These are phyloP conservation scores for Esox masquinongy DNA, from an alignment of 2,797 vertebrate species.

Conservation along the genomic window DNA sequence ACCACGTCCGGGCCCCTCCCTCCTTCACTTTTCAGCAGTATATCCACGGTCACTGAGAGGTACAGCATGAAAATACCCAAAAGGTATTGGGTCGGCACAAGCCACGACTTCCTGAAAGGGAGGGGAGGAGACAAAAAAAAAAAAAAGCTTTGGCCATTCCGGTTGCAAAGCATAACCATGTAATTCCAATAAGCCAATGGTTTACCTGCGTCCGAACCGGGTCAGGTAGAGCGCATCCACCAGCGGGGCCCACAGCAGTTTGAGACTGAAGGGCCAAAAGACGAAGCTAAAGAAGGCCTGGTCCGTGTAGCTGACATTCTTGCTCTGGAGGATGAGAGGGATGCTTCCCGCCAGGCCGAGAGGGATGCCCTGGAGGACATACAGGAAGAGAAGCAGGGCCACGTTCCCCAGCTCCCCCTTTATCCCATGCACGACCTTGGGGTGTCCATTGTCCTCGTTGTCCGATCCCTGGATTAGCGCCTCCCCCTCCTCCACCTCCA, in stretches of 20 bases:
- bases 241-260: constrained; percentile 94
- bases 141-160: not conserved
- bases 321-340: constrained; percentile 92
- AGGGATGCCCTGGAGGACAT: constrained; percentile 96
- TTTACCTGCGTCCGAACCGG: constrained; percentile 86
- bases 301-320: constrained; percentile 91
- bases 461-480: constrained; percentile 61
- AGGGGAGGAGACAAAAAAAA: no score
- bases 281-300: constrained; percentile 98
- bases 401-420: constrained; percentile 85
- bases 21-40: constrained; percentile 77
- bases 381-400: constrained; percentile 89
- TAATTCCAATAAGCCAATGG: not conserved
- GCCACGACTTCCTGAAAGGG: constrained; percentile 87
- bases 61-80: constrained; percentile 95
- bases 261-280: constrained; percentile 98
- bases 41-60: constrained; percentile 83
- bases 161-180: not conserved
- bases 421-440: constrained; percentile 55
- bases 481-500: constrained; percentile 71
- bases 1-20: constrained; percentile 78
- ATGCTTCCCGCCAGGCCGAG: constrained; percentile 95
- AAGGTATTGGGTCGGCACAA: constrained; percentile 95
- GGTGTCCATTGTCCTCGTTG: constrained; percentile 38
- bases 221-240: constrained; percentile 91